Percentiles rank a stretch among this genome's conserved stretches.
Conservation (phyloP, 2,888 invertebrate species). For the Sepioteuthis lessoniana region DNA sequence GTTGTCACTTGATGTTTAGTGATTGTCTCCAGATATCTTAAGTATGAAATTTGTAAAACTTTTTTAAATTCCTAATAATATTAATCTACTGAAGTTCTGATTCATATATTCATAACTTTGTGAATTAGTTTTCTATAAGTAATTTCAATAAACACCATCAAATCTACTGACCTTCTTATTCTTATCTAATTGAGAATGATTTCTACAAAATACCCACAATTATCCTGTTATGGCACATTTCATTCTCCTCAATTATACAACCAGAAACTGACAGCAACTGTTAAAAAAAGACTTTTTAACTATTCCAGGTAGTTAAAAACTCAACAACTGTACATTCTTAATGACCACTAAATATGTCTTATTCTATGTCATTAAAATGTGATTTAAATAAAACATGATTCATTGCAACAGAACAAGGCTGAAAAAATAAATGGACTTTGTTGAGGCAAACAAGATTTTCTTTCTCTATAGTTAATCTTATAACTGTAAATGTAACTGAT, state of each 20-base stretch:
- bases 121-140: not conserved
- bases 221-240: not conserved
- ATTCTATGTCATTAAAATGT: not conserved
- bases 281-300: not conserved
- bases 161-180: not conserved
- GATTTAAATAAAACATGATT: not conserved
- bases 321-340: not conserved
- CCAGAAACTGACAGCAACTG: not conserved
- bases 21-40: too few relatives aligned
- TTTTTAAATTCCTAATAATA: too few relatives aligned
- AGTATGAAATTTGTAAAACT: too few relatives aligned
- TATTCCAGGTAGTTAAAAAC: not conserved
- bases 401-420: not conserved
- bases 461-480: not conserved
- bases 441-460: not conserved
- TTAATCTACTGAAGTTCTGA: too few relatives aligned
- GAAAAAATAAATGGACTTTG: not conserved
- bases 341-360: not conserved
- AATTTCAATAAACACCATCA: not conserved
- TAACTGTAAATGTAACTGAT: not conserved
- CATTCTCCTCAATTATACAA: not conserved
- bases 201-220: not conserved
- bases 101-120: too few relatives aligned
- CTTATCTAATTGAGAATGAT: constrained; percentile 2
- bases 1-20: not conserved